A percentile compares a stretch with the other conserved stretches of the same genome.
Conservation (phyloP, 2,797 vertebrate genomes). For the Siniperca obscura region DNA sequence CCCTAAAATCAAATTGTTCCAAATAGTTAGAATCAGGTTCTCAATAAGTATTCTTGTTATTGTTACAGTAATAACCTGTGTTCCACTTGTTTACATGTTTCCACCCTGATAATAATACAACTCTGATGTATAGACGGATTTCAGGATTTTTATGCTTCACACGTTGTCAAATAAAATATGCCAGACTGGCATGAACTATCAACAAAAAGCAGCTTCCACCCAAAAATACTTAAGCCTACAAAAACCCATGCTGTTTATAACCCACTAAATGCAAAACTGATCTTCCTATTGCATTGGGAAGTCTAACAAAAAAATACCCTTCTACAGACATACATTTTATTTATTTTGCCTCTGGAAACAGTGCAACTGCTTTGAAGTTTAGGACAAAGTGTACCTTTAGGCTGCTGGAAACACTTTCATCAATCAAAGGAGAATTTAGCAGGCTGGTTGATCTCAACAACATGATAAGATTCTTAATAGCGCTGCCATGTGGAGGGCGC, state of each 20-base stretch:
- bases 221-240: background rate
- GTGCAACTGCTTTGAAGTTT: slow-evolving; percentile 43
- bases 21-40: background rate
- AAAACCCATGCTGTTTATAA: background rate
- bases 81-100: background rate
- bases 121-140: background rate
- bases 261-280: background rate
- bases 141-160: background rate
- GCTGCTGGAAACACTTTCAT: slow-evolving; percentile 57
- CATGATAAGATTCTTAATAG: slow-evolving; percentile 33
- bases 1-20: background rate
- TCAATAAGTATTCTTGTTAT: background rate
- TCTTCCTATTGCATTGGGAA: background rate
- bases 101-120: background rate
- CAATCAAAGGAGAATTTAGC: slow-evolving; percentile 23
- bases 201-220: background rate
- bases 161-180: background rate
- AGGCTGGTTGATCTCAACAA: slow-evolving; percentile 38
- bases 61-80: background rate
- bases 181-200: background rate
- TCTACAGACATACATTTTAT: slow-evolving; percentile 14
- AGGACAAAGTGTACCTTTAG: slow-evolving; percentile 41
- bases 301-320: slow-evolving; percentile 15
- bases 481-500: slow-evolving; percentile 1
- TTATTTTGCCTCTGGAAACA: slow-evolving; percentile 39